A percentile compares a stretch with the other conserved stretches of the same genome.
These are phyloP conservation scores for Pachypanchax playfairii DNA, from an alignment of 2,113 vertebrate species.

Conservation along the genomic window DNA sequence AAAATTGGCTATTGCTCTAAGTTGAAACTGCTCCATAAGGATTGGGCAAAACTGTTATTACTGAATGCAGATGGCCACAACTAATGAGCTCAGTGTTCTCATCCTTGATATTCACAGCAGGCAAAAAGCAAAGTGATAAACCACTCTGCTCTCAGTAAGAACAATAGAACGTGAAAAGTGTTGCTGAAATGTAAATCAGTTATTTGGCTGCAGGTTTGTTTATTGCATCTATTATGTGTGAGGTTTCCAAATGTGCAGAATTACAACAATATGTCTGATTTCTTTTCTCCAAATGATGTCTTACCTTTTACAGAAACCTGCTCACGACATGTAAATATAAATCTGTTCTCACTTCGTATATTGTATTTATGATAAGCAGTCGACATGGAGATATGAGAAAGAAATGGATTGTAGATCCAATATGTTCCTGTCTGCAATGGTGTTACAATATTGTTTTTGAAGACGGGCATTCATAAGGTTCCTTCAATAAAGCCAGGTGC, in stretches of 20 bases:
- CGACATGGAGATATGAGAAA: conserved; percentile 66
- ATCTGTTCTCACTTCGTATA: conserved; percentile 60
- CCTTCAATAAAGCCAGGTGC: conserved; percentile 80
- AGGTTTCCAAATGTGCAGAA: conserved; percentile 46
- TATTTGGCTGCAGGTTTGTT: conserved; percentile 56
- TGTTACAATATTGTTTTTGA: conserved; percentile 78
- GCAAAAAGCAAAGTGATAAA: conserved; percentile 66
- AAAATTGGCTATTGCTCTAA: conserved; percentile 67
- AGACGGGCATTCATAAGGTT: conserved; percentile 74
- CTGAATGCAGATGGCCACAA: conserved; percentile 76
- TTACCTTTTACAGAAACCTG: conserved; percentile 25
- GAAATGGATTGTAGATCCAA: conserved; percentile 73
- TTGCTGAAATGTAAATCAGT: conserved; percentile 66
- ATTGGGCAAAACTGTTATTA: conserved; percentile 71
- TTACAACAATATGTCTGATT: conserved; percentile 48
- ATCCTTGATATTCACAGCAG: conserved; percentile 68
- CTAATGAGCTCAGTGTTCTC: conserved; percentile 79
- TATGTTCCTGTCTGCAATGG: conserved; percentile 75
- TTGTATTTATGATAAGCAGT: conserved; percentile 72
- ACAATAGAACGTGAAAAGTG: conserved; percentile 64
- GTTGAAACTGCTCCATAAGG: conserved; percentile 71
- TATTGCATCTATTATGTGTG: conserved; percentile 53
- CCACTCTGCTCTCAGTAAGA: conserved; percentile 63
- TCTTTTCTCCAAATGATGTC: conserved; percentile 17
- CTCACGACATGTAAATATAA: conserved; percentile 66